Base-by-base conservation (phyloP, 2,113 vertebrate genomes). In the Phasianus colchicus region DNA sequence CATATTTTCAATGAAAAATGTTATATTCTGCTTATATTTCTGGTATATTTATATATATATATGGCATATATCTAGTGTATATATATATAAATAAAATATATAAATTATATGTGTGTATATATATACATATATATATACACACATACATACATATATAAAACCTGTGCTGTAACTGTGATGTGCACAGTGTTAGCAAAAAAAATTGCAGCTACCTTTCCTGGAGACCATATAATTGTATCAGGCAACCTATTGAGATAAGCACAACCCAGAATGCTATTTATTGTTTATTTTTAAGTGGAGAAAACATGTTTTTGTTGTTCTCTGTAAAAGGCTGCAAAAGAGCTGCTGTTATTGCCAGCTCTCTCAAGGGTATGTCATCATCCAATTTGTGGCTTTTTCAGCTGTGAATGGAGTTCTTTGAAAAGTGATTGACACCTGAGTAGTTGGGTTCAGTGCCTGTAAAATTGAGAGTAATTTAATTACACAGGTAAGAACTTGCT, bases 381-480 rank as follows among this genome's bases (percentile, higher is more conserved):
- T 64, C 85, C 47, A 42, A 4, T 90, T 4, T 87, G 34, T 72
- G 78, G 8, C 29, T 65, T 91, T 89, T 95, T 18, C 47, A 78
- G 38, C 78, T 38, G 4, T n/a, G 38, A 67, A 30, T 8, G 13
- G 61, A 82, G 34, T 9, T 78, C 65, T 85, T 42, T 34, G 82
- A 36, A 45, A 87, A 75, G 34, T 47, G 67, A 83, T 18, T 76
- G 90, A 42, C 48, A 65, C 11, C 34, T 29, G 48, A 72, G 67
- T 52, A 2, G 0, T 79, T 72, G 29, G 4, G 55, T 89, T 25
- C 70, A 43, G 50, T 67, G 36, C 36, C 57, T 85, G 66, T 88
- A 91, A 42, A n/a, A 83, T 69, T 48, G 25, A 42, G 38, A 52
- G 15, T 85, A 88, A 71, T 87, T 82, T 79, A 87, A 89, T 91